Evolutionary conservation across 2,113 vertebrate genomes (phyloP), one percentile per base, ranked within the genome.

Genomic region (Plectropomus leopardus): DNA sequence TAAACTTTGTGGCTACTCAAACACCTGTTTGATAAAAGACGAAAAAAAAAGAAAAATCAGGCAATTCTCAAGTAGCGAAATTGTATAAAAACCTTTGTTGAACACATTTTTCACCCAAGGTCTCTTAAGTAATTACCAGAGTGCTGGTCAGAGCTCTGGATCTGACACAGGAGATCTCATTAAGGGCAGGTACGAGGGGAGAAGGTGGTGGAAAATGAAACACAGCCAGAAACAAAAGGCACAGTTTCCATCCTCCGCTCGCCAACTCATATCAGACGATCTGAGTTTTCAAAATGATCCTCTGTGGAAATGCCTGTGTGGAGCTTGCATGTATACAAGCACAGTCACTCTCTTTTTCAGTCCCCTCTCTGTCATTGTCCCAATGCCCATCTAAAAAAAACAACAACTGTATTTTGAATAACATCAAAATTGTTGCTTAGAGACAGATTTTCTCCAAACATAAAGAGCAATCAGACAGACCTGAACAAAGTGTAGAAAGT

Each of bases 401-500:
- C 5, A n/a, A n/a, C n/a, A n/a, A n/a, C 30, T 69, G 17, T 90
- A 81, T 89, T 92, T 90, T 90, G 83, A 71, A 88, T 73, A 92
- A 90, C 87, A 90, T 60, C 14, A 66, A 34, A 79, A 80, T 80
- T 80, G 88, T 89, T 92, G 87, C 88, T 67, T 50, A 40, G 90
- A 86, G 60, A 92, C 90, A 48, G 53, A 68, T 76, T 88, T 82
- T 73, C 79, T 66, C 75, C 8, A 19, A 72, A 67, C 40, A 26
- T 61, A 66, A 85, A 80, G 78, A 55, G 78, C 66, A 85, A 87
- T 89, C 71, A 77, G 76, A 77, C 45, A 14, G 59, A 84, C 78
- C 54, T 59, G 74, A 77, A 59, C 66, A 67, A 69, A 76, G 64
- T 77, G 75, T 71, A 88, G 68, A 86, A 72, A 68, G 70, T 60